These are phyloP conservation scores for Drosophila nasuta DNA, from an alignment of 1,140 invertebrate genomes.

Conservation along the genomic window DNA sequence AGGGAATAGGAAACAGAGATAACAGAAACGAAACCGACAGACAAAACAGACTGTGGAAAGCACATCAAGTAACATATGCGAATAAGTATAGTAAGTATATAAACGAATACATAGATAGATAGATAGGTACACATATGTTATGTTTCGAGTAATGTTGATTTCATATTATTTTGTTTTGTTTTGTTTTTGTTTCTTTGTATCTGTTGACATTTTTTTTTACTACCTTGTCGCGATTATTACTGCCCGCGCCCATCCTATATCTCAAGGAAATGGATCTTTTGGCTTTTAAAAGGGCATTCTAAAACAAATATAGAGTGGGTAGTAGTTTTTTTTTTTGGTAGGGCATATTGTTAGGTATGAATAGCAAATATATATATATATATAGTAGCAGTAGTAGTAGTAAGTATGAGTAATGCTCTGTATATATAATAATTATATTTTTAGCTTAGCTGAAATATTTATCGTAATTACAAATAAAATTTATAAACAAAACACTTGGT, in stretches of 20 bases:
- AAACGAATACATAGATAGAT: conserved; percentile 33
- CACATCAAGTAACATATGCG: conserved; percentile 38
- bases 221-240: conserved; percentile 84
- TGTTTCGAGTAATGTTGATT: conserved; percentile 1
- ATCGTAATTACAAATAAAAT: conserved; percentile 5
- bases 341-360: conserved; percentile 47
- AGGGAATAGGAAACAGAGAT: conserved; percentile 14
- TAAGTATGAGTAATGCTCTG: conserved; percentile 5
- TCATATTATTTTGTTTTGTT: not conserved
- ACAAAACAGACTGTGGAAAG: conserved; percentile 44
- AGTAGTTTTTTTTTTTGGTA: conserved; percentile 53
- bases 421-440: conserved; percentile 22
- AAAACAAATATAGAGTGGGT: conserved; percentile 75
- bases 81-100: conserved; percentile 20
- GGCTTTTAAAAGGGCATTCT: conserved; percentile 84
- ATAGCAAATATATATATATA: conserved; percentile 39
- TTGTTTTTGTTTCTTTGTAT: conserved; percentile 35
- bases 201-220: conserved; percentile 58
- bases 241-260: conserved; percentile 82
- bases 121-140: conserved; percentile 39
- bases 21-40: conserved; percentile 35
- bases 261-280: conserved; percentile 84
- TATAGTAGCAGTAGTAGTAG: not conserved
- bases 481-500: conserved; percentile 32
- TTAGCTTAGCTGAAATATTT: conserved; percentile 23